Evolutionary conservation across 2,113 vertebrate species (phyloP).

Genomic region (Chamaea fasciata): DNA sequence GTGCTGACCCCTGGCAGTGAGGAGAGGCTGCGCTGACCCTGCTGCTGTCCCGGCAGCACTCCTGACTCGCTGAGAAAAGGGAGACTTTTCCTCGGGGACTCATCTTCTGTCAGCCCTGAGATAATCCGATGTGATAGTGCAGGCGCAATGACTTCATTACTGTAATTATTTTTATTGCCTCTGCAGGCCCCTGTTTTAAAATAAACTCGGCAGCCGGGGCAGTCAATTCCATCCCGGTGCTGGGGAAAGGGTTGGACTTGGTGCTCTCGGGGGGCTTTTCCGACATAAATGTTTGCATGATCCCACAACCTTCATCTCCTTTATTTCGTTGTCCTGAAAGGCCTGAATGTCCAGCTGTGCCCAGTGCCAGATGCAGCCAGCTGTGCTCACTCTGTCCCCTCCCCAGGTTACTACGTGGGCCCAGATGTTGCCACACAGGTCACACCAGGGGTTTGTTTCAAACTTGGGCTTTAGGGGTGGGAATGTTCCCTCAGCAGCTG

Average conservation of each 20-base stretch:
- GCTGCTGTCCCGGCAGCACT: neutral
- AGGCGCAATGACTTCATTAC: neutral
- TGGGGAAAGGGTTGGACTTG: neutral
- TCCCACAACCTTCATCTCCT: neutral
- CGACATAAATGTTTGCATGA: too few relatives aligned
- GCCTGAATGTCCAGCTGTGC: neutral
- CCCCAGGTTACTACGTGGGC: rapidly evolving
- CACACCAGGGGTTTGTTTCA: neutral
- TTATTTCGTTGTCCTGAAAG: rapidly evolving
- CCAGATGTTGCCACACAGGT: neutral
- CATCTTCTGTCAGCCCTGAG: neutral
- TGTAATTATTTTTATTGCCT: neutral
- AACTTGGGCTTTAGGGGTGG: neutral
- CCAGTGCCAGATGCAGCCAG: neutral
- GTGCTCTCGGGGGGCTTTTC: neutral
- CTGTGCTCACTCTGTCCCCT: rapidly evolving
- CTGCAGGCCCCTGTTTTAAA: neutral
- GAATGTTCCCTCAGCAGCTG: neutral
- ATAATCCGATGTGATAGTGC: neutral
- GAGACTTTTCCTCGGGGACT: neutral
- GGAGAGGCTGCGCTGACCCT: neutral
- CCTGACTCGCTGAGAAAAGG: neutral
- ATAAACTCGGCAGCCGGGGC: neutral
- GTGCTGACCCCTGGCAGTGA: too few relatives aligned
- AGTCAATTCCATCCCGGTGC: neutral